phyloP scores from a whole-genome alignment of 2,888 invertebrate genomes.

The Onthophagus sagittarius region DNA sequence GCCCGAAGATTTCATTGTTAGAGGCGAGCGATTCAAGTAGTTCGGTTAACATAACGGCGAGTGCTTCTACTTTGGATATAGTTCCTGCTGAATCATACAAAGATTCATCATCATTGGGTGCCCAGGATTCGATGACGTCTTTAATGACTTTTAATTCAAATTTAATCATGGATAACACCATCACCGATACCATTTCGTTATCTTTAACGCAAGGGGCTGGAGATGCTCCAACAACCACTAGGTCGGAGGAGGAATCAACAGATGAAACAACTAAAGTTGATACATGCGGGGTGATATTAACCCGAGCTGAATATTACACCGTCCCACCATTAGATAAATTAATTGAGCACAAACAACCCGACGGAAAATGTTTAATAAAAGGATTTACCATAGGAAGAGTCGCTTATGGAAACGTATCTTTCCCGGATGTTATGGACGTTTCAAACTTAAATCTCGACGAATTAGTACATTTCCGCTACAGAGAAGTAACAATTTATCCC shows the following conservation, averaged over 20 bases:
- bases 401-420: conserved; percentile 88
- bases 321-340: conserved; percentile 82
- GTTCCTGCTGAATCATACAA: not conserved
- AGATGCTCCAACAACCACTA: not conserved
- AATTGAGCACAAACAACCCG: conserved; percentile 63
- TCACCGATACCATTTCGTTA: not conserved
- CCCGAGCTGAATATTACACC: conserved; percentile 85
- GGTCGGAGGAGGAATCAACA: not conserved
- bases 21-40: not conserved
- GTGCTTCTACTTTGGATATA: not conserved
- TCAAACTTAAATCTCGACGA: conserved; percentile 82
- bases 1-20: not conserved
- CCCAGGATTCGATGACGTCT: not conserved
- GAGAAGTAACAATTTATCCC: conserved; percentile 94
- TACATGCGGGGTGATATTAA: conserved; percentile 73
- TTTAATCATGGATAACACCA: not conserved
- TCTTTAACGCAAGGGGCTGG: not conserved
- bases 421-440: conserved; percentile 79
- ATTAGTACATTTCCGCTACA: conserved; percentile 86
- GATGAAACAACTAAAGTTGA: conserved; percentile 43
- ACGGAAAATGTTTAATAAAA: conserved; percentile 78
- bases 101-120: not conserved
- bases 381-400: conserved; percentile 85
- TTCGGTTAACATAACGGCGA: not conserved
- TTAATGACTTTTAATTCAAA: not conserved